Evolutionary conservation across 2,888 invertebrate genomes (phyloP).

Genomic region (Pyrochroa serraticornis): DNA sequence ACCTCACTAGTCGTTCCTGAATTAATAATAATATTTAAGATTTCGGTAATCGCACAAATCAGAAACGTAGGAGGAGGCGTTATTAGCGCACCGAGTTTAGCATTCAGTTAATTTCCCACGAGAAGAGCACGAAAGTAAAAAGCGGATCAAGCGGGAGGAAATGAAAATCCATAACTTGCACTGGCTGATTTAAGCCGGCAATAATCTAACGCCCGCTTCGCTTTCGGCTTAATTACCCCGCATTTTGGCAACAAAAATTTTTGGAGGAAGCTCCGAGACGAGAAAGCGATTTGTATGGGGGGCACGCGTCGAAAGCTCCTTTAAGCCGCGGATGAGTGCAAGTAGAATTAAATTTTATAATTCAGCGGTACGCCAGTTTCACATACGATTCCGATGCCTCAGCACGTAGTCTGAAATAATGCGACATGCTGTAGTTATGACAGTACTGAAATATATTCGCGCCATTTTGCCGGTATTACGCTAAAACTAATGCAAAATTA

Average conservation of each 20-base stretch:
- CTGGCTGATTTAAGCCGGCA: slow-evolving; percentile 34
- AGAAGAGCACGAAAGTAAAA: slow-evolving; percentile 47
- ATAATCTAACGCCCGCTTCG: slow-evolving; percentile 16
- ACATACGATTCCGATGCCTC: slow-evolving; percentile 19
- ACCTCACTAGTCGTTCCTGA: slow-evolving; percentile 13
- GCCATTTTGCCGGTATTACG: slow-evolving; percentile 40
- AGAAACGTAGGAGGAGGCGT: slow-evolving; percentile 15
- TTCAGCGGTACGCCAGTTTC: slow-evolving; percentile 10
- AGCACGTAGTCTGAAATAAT: slow-evolving; percentile 40
- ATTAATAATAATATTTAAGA: slow-evolving; percentile 28
- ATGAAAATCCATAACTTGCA: slow-evolving; percentile 53
- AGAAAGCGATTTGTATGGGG: slow-evolving; percentile 15
- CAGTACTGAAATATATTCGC: slow-evolving; percentile 40
- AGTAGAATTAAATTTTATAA: slow-evolving; percentile 25
- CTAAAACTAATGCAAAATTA: slow-evolving; percentile 47
- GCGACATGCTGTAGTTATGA: slow-evolving; percentile 43
- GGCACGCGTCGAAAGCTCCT: slow-evolving; percentile 16
- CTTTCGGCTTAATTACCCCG: too few relatives aligned
- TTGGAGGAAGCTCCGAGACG: too few relatives aligned
- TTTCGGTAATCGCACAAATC: slow-evolving; percentile 28
- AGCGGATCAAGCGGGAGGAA: slow-evolving; percentile 50
- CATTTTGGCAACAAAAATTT: too few relatives aligned
- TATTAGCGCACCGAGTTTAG: slow-evolving; percentile 23
- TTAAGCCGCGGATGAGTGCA: slow-evolving; percentile 14
- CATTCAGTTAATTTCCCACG: slow-evolving; percentile 49